phyloP scores from a whole-genome alignment of 2,113 vertebrate genomes.

The Apteryx mantelli region DNA sequence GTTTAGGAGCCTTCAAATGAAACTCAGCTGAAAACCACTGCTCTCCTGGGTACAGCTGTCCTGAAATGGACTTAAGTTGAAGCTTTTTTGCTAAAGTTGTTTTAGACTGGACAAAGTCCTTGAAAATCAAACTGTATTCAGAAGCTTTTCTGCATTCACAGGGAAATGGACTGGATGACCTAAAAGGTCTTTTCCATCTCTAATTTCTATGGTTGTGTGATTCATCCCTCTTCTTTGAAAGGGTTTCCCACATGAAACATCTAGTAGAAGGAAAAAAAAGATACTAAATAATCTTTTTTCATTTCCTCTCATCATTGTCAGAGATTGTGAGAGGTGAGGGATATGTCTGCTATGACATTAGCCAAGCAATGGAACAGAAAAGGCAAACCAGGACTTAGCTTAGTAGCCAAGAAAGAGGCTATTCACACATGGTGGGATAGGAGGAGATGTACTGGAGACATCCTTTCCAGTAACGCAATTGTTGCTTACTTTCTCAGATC shows the following conservation, averaged over 20 bases:
- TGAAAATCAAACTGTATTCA: neutral
- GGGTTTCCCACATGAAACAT: neutral
- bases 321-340: slow-evolving; percentile 47
- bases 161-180: slow-evolving; percentile 57
- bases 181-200: slow-evolving; percentile 55
- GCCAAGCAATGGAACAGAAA: slow-evolving; percentile 16
- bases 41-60: neutral
- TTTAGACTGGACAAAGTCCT: slow-evolving; percentile 24
- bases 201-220: slow-evolving; percentile 55
- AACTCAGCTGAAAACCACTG: neutral
- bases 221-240: slow-evolving; percentile 58
- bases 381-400: neutral
- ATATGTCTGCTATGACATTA: slow-evolving; percentile 19
- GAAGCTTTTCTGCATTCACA: slow-evolving; percentile 27
- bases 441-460: neutral
- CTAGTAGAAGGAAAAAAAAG: neutral
- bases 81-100: neutral
- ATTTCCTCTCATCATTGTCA: slow-evolving; percentile 57
- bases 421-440: neutral
- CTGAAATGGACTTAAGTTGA: neutral
- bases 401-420: neutral
- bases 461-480: neutral
- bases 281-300: slow-evolving; percentile 50
- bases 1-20: neutral
- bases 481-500: neutral